Evolutionary conservation across 2,888 invertebrate genomes (phyloP).

Genomic region (Dynastes tityus): DNA sequence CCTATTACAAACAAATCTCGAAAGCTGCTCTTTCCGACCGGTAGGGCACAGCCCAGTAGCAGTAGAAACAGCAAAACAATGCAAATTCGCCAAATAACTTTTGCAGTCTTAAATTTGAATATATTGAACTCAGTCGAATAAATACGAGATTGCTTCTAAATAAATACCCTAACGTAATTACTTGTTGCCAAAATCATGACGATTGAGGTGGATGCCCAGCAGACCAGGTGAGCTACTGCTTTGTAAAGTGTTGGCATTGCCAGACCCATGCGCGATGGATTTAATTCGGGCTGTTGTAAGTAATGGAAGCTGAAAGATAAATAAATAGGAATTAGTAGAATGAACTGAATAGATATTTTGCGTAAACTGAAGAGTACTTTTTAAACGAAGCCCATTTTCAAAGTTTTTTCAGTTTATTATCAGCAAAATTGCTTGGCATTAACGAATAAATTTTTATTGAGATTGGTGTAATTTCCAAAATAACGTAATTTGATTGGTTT

Average conservation of each 20-base stretch:
- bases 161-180: conserved; percentile 26
- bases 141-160: neutral
- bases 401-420: too few species aligned
- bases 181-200: conserved; percentile 17
- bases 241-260: conserved; percentile 12
- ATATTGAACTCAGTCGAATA: neutral
- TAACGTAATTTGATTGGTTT: too few species aligned
- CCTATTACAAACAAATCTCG: conserved; percentile 29
- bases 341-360: neutral
- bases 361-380: too few species aligned
- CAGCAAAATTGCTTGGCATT: too few species aligned
- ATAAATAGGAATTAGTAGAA: neutral
- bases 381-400: too few species aligned
- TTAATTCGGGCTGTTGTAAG: conserved; percentile 32
- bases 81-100: conserved; percentile 35
- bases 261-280: neutral
- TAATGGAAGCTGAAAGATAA: conserved; percentile 27
- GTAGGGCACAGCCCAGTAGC: conserved; percentile 30
- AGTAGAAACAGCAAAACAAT: conserved; percentile 19
- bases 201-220: conserved; percentile 26
- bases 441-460: too few species aligned
- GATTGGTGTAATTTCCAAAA: too few species aligned
- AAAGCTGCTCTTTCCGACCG: conserved; percentile 23
- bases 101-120: conserved; percentile 36
- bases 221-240: conserved; percentile 21